These are phyloP conservation scores for Lanius ludovicianus DNA, from an alignment of 2,113 vertebrate species.

Conservation along the genomic window DNA sequence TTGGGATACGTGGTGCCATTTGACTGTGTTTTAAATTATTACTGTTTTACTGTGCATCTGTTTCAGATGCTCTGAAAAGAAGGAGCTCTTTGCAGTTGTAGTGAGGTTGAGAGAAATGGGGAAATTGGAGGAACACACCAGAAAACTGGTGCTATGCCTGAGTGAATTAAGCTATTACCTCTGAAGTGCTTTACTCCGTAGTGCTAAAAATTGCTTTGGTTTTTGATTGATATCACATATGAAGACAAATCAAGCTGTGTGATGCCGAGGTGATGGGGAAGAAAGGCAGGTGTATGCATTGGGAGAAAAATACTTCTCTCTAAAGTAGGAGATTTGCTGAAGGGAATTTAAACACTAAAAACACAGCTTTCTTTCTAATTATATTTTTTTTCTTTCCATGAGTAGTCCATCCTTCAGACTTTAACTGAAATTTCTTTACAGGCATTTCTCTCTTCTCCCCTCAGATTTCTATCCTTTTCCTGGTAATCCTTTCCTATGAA, in stretches of 20 bases:
- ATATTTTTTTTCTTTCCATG: background rate
- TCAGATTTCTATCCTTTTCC: background rate
- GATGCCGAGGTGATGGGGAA: background rate
- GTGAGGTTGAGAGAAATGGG: background rate
- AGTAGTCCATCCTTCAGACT: background rate
- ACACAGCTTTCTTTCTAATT: background rate
- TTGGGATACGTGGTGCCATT: background rate
- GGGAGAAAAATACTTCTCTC: background rate
- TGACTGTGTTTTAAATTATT: background rate
- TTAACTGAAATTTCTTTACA: background rate
- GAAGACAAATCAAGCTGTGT: background rate
- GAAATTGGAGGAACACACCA: background rate
- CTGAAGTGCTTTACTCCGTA: background rate
- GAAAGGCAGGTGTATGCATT: background rate
- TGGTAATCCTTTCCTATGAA: background rate
- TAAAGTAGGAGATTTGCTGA: background rate
- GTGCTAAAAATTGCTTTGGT: background rate
- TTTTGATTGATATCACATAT: background rate
- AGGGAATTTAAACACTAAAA: background rate
- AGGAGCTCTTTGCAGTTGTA: background rate
- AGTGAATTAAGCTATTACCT: background rate
- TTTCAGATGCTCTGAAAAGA: background rate
- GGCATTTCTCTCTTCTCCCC: background rate
- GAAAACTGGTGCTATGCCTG: background rate
- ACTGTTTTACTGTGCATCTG: background rate